Percentiles rank a stretch among this genome's conserved stretches.
Evolutionary conservation across 2,797 vertebrate genomes (phyloP).

Genomic region (Lepilemur septentrionalis): DNA sequence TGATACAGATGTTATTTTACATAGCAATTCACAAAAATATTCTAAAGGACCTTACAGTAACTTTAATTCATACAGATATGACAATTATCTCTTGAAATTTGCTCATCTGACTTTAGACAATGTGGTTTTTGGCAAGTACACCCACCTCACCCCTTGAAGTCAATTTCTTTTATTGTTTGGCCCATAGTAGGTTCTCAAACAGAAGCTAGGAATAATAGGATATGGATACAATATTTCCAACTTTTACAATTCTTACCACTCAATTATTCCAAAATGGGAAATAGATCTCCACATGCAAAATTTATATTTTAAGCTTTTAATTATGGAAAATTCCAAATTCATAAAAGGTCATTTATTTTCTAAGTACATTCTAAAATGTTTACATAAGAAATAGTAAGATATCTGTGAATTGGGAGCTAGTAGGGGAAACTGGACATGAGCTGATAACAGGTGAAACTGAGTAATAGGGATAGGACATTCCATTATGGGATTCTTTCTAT

Average conservation of each 20-base stretch:
- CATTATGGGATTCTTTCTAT: not conserved
- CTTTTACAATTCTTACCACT: not conserved
- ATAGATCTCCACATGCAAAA: not conserved
- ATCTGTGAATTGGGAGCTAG: not conserved
- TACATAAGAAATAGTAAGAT: not conserved
- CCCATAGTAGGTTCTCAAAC: not conserved
- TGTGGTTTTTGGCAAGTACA: not conserved
- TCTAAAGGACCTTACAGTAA: not conserved
- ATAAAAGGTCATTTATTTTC: not conserved
- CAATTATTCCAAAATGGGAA: not conserved
- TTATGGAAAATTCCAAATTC: not conserved
- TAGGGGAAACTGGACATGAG: not conserved
- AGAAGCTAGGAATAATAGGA: not conserved
- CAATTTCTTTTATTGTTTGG: not conserved
- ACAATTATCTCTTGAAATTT: not conserved
- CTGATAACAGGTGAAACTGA: not conserved
- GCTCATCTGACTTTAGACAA: not conserved
- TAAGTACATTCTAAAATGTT: not conserved
- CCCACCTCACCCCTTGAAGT: rapidly evolving
- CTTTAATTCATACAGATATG: not conserved
- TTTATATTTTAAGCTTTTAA: not conserved
- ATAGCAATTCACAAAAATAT: not conserved
- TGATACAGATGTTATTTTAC: not conserved
- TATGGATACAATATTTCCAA: not conserved
- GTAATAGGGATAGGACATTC: not conserved